Base-by-base conservation (phyloP, 2,797 vertebrate species). In the Chrosomus eos region DNA sequence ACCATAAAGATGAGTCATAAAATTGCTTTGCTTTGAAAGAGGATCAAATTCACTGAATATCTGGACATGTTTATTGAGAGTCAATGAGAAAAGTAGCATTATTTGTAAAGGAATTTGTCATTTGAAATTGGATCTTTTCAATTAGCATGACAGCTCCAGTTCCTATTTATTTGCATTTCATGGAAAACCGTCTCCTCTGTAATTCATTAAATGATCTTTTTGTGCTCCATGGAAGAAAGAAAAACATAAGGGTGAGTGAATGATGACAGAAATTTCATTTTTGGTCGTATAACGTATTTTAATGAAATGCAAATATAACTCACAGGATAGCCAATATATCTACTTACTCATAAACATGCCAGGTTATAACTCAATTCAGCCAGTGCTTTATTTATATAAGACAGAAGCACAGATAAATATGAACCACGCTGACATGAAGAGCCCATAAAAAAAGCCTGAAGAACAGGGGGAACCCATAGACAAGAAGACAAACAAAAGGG, bases 361-460 rank as follows among this genome's bases (percentile, higher is more conserved):
- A 72, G 31, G 71, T 72, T 51, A 66, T 82, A 82, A 64, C 31
- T 82, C 71, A 74, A 64, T 74, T 74, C 14, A 33, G 38, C 33
- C 36, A 31, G n/a, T 33, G 51, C 55, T 66, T 21, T 66, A 74
- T 82, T 82, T 82, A 74, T 84, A 86, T 87, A 74, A 75, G 87
- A 80, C 82, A 84, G 40, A 58, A 88, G 55, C 21, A 19, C 0
- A 67, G 90, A 82, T 84, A 75, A 76, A 80, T 28, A 51, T 38
- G 71, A 82, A 82, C 40, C 71, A 48, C 36, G 81, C 21, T 66
- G 81, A 82, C 81, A 82, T 9, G 70, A 7, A 26, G 7, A 38
- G 31, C 3, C 43, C 58, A 75, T 82, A 66, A 75, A 75, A 38
- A 75, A 74, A 38, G 36, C 14, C 21, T 5, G 7, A 14, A n/a